These are phyloP conservation scores for Colius striatus DNA, from an alignment of 2,113 vertebrate species.

Conservation along the genomic window DNA sequence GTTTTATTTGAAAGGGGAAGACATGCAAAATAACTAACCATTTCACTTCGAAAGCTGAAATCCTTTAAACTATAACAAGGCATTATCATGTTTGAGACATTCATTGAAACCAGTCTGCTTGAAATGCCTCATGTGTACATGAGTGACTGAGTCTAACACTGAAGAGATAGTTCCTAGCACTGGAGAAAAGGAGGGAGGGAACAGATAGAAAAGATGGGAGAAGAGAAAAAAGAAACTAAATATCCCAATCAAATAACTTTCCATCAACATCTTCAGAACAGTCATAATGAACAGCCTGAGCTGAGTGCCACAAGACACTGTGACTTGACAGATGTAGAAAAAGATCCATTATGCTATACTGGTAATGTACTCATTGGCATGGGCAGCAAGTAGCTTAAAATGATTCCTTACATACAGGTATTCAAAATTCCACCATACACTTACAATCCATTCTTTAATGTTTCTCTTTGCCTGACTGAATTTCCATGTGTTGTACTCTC, in stretches of 20 bases:
- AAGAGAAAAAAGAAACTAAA: not conserved
- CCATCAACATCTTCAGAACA: constrained; percentile 29
- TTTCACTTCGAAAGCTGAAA: not conserved
- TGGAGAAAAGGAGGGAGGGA: not conserved
- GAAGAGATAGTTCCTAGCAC: not conserved
- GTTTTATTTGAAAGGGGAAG: not conserved
- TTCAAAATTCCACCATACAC: constrained; percentile 28
- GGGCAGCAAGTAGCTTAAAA: not conserved
- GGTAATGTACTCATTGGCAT: not conserved
- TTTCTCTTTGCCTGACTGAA: constrained; percentile 57
- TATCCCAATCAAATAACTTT: not conserved
- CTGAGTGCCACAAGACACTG: not conserved
- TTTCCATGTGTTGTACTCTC: constrained; percentile 55
- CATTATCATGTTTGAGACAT: not conserved
- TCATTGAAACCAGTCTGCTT: not conserved
- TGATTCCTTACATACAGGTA: not conserved
- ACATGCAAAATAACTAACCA: not conserved
- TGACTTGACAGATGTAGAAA: not conserved
- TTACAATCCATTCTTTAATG: constrained; percentile 43
- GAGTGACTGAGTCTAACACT: not conserved
- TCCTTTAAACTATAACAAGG: not conserved
- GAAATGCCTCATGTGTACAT: not conserved
- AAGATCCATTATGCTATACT: not conserved
- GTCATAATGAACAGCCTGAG: not conserved
- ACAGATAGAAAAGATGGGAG: not conserved